Evolutionary conservation across 2,888 invertebrate genomes (phyloP).

Genomic region (Torymus auratus): DNA sequence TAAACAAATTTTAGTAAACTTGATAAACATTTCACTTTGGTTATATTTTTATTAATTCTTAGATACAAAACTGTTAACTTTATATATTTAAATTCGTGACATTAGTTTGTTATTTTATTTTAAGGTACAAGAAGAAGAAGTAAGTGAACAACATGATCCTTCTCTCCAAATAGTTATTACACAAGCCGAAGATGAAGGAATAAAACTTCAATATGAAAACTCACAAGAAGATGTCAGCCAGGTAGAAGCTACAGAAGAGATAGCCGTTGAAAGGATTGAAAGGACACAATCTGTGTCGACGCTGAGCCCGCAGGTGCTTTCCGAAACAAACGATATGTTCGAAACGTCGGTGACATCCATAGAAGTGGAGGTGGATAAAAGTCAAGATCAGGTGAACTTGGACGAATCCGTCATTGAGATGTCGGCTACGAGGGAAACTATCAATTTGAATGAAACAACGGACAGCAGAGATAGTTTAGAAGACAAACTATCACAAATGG

Average conservation of each 20-base stretch:
- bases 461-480: slow-evolving; percentile 75
- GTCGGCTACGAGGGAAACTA: slow-evolving; percentile 64
- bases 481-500: slow-evolving; percentile 74
- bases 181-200: slow-evolving; percentile 49
- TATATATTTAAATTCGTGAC: not conserved
- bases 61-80: no score
- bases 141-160: slow-evolving; percentile 52
- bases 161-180: slow-evolving; percentile 48
- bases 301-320: slow-evolving; percentile 42
- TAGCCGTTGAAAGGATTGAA: slow-evolving; percentile 22
- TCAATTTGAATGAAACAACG: slow-evolving; percentile 72
- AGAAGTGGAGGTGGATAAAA: slow-evolving; percentile 57
- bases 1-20: no score
- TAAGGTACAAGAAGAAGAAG: slow-evolving; percentile 54
- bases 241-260: slow-evolving; percentile 6
- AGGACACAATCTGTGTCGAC: slow-evolving; percentile 42
- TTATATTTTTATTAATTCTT: no score
- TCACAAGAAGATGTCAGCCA: slow-evolving; percentile 50
- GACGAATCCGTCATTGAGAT: slow-evolving; percentile 70
- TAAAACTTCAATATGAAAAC: slow-evolving; percentile 55
- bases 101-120: slow-evolving; percentile 1
- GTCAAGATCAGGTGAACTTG: slow-evolving; percentile 39
- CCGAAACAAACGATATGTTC: slow-evolving; percentile 52
- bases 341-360: slow-evolving; percentile 59
- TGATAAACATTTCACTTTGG: no score